Conservation (phyloP, 1,140 invertebrate species). For the Cydia pomonella region DNA sequence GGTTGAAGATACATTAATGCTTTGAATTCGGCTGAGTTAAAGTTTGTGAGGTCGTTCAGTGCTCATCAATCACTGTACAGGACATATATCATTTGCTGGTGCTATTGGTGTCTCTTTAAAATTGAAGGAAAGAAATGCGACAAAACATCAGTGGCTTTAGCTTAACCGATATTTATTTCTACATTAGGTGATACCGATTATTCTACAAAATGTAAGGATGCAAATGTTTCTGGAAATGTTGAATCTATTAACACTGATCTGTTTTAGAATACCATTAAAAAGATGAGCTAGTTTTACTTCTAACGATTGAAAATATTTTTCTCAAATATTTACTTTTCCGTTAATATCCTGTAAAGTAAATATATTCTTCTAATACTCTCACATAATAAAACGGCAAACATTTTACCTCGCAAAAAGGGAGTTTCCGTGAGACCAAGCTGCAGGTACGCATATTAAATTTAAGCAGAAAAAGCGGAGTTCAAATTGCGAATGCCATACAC, state of each 20-base stretch:
- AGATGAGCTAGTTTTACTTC: not conserved
- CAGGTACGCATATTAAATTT: slow-evolving; percentile 28
- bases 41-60: not conserved
- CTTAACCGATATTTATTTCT: no score
- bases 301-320: not conserved
- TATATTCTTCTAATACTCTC: not conserved
- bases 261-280: no score
- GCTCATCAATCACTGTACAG: slow-evolving; percentile 7
- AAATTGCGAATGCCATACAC: slow-evolving; percentile 26
- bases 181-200: no score
- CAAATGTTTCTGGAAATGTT: no score
- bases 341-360: not conserved
- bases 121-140: not conserved
- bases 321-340: not conserved
- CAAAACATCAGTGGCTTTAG: not conserved
- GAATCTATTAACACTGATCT: no score
- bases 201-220: no score
- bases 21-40: not conserved
- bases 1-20: not conserved
- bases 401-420: not conserved
- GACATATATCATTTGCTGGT: slow-evolving; percentile 8
- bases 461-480: slow-evolving; percentile 21
- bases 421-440: not conserved
- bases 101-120: not conserved
- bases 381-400: not conserved